phyloP scores from a whole-genome alignment of 2,113 vertebrate species.

The Toxotes jaculatrix region DNA sequence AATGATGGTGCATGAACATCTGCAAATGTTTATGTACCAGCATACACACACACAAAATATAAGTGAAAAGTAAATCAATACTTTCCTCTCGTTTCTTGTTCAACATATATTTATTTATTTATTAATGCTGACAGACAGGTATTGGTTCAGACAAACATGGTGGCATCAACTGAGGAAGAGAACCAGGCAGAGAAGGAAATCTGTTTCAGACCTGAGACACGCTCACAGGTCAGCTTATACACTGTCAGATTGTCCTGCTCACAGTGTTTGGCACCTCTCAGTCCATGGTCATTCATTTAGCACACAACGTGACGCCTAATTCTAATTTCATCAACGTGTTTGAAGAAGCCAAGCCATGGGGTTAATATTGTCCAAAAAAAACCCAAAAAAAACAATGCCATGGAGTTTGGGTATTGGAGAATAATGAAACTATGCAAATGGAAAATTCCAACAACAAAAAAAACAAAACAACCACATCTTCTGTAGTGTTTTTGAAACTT shows the following conservation, averaged over 20 bases:
- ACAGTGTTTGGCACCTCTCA: slow-evolving; percentile 36
- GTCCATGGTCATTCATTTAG: background rate
- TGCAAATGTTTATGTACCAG: too few relatives aligned
- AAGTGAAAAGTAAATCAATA: background rate
- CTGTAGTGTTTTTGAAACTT: background rate
- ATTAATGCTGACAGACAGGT: slow-evolving; percentile 69
- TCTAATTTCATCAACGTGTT: background rate
- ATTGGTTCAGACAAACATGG: slow-evolving; percentile 66
- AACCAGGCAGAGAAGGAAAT: slow-evolving; percentile 58
- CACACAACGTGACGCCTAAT: slow-evolving; percentile 6
- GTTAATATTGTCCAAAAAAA: background rate
- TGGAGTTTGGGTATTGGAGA: background rate
- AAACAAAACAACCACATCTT: background rate
- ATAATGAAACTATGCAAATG: slow-evolving; percentile 23
- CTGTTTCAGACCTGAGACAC: slow-evolving; percentile 22
- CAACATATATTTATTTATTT: slow-evolving; percentile 58
- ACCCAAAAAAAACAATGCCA: background rate
- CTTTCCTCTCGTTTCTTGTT: slow-evolving; percentile 6
- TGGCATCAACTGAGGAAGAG: slow-evolving; percentile 55
- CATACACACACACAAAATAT: background rate
- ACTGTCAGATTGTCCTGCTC: slow-evolving; percentile 53
- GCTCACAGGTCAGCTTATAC: slow-evolving; percentile 19
- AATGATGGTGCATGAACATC: background rate
- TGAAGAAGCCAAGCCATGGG: background rate
- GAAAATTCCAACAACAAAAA: background rate